These are phyloP conservation scores for Eriocheir sinensis DNA, from an alignment of 1,140 invertebrate genomes.

Conservation along the genomic window DNA sequence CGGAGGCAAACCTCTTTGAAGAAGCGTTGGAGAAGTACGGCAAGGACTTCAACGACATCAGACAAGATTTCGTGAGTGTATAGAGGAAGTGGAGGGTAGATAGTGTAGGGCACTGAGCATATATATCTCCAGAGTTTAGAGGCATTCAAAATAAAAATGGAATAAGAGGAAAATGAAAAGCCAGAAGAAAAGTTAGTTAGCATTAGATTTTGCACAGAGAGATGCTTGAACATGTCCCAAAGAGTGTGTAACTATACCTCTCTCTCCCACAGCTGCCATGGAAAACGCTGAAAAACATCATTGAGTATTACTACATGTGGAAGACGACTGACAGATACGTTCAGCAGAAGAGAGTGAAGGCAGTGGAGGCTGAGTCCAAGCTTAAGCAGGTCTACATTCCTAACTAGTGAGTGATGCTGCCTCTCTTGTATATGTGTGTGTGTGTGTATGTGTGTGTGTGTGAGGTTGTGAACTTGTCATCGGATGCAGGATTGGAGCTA, in stretches of 20 bases:
- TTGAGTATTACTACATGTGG: conserved; percentile 99
- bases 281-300: conserved; percentile 99
- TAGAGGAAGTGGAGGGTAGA: not conserved
- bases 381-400: conserved; percentile 99
- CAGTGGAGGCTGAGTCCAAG: conserved; percentile 98
- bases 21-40: conserved; percentile 98
- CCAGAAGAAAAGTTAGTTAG: no score
- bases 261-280: conserved; percentile 92
- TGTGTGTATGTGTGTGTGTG: no score
- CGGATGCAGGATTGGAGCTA: no score
- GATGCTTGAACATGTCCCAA: conserved; percentile 23
- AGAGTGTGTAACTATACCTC: conserved; percentile 51
- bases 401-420: conserved; percentile 86
- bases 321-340: conserved; percentile 99
- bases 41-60: conserved; percentile 99
- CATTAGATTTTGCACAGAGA: not conserved
- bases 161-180: no score
- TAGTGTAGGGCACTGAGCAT: not conserved
- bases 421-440: not conserved
- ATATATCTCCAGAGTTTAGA: not conserved
- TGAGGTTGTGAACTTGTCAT: no score
- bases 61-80: conserved; percentile 96
- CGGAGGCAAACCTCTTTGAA: conserved; percentile 99
- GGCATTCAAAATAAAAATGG: not conserved
- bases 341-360: conserved; percentile 98